These are phyloP conservation scores for Scophthalmus maximus DNA, from an alignment of 2,113 vertebrate genomes.

Conservation along the genomic window DNA sequence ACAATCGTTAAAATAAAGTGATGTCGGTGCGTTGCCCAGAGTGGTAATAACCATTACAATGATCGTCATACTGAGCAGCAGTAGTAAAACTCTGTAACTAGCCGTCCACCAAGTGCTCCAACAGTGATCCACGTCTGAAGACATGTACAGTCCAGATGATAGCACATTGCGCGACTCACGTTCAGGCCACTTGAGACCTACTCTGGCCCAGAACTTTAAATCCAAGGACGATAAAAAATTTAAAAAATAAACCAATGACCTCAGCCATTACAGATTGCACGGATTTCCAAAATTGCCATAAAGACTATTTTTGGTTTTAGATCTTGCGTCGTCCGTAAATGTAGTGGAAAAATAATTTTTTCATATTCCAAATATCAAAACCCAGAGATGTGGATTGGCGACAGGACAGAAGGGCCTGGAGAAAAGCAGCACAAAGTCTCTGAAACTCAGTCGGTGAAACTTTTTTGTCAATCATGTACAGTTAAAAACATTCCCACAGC, in stretches of 20 bases:
- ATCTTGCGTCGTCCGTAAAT: constrained; percentile 28
- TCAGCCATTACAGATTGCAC: constrained; percentile 54
- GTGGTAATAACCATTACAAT: constrained; percentile 63
- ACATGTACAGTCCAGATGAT: background rate
- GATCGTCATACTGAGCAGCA: constrained; percentile 65
- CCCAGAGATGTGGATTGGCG: background rate
- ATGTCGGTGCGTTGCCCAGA: constrained; percentile 74
- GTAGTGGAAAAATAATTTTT: constrained; percentile 17
- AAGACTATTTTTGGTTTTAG: constrained; percentile 21
- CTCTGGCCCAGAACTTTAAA: constrained; percentile 64
- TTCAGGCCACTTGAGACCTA: constrained; percentile 57
- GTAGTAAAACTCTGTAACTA: constrained; percentile 51
- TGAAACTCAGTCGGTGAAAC: constrained; percentile 17
- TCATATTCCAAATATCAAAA: constrained; percentile 32
- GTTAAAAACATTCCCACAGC: constrained; percentile 72
- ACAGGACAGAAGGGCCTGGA: background rate
- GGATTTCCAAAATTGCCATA: constrained; percentile 39
- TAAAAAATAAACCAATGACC: constrained; percentile 51
- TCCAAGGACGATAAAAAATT: constrained; percentile 53
- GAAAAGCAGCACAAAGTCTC: constrained; percentile 49
- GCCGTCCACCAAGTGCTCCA: constrained; percentile 52
- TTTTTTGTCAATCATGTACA: constrained; percentile 48
- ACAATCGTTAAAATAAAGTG: constrained; percentile 70
- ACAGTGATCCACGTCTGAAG: constrained; percentile 27
- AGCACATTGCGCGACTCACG: constrained; percentile 40